These are phyloP conservation scores for Mobula hypostoma DNA, from an alignment of 2,113 vertebrate species.

Conservation along the genomic window DNA sequence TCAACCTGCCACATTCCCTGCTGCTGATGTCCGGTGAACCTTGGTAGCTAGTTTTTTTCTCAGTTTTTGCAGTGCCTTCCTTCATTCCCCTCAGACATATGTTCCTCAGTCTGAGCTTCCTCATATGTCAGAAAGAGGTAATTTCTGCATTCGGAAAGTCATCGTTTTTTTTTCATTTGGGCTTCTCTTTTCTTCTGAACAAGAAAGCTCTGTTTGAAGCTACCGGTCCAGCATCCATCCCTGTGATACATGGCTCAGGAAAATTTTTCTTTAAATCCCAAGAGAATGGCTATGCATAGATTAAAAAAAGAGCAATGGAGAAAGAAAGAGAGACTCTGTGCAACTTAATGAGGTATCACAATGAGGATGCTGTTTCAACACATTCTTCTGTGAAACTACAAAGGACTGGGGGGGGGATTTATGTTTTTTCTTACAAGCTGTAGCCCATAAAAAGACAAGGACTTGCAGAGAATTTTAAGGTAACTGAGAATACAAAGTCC, in stretches of 20 bases:
- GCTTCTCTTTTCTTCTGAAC: slow-evolving; percentile 57
- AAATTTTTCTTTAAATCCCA: slow-evolving; percentile 36
- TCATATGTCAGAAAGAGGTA: slow-evolving; percentile 57
- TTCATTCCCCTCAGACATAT: slow-evolving; percentile 43
- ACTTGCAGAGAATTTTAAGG: neutral
- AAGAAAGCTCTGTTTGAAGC: slow-evolving; percentile 54
- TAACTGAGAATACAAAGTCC: neutral
- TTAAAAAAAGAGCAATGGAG: neutral
- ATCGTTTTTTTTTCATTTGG: slow-evolving; percentile 55
- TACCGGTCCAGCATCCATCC: slow-evolving; percentile 53
- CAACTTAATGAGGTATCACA: slow-evolving; percentile 9
- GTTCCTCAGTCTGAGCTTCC: slow-evolving; percentile 45
- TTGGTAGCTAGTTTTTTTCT: slow-evolving; percentile 41
- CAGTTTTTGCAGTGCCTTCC: slow-evolving; percentile 38
- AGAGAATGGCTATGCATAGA: too few species aligned
- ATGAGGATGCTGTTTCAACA: neutral
- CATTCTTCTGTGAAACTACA: neutral
- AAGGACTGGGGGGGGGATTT: neutral
- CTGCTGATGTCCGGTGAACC: slow-evolving; percentile 38
- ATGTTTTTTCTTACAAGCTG: neutral
- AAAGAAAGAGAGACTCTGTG: neutral
- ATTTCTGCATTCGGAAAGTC: slow-evolving; percentile 54
- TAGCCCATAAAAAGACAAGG: neutral
- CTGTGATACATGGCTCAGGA: slow-evolving; percentile 54
- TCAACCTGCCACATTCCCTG: slow-evolving; percentile 25